A percentile compares a stretch with the other conserved stretches of the same genome.
phyloP scores from a whole-genome alignment of 2,797 vertebrate species.

The Percopsis omiscomaycus region DNA sequence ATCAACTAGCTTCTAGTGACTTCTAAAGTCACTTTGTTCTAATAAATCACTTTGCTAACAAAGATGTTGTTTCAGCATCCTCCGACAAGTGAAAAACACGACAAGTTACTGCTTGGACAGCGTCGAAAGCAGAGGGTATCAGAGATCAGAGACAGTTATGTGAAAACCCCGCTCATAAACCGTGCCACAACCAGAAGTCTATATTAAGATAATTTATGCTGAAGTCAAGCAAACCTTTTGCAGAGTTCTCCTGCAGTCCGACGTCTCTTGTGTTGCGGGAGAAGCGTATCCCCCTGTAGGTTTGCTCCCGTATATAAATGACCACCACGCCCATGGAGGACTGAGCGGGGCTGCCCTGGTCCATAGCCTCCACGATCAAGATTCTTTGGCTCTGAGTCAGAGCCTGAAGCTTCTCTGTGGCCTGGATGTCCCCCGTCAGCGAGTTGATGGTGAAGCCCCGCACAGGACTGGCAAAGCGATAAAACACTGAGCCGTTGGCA shows the following conservation, averaged over 20 bases:
- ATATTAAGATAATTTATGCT: neutral
- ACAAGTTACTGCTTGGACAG: too few relatives aligned
- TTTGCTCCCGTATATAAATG: conserved; percentile 87
- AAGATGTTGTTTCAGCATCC: too few relatives aligned
- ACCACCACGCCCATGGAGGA: conserved; percentile 91
- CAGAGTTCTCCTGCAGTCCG: conserved; percentile 88
- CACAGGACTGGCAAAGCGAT: conserved; percentile 86
- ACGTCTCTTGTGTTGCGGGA: conserved; percentile 83
- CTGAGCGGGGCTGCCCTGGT: conserved; percentile 89
- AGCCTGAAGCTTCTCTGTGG: conserved; percentile 78
- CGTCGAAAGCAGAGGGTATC: too few relatives aligned
- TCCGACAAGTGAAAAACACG: too few relatives aligned
- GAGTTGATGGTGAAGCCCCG: conserved; percentile 90
- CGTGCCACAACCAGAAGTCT: too few relatives aligned
- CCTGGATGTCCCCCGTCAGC: conserved; percentile 90
- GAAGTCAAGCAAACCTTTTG: conserved; percentile 78
- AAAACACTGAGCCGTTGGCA: conserved; percentile 95
- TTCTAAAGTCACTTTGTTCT: too few relatives aligned
- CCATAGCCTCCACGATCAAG: conserved; percentile 91
- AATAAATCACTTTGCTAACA: too few relatives aligned
- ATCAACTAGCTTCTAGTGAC: too few relatives aligned
- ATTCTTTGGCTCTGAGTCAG: conserved; percentile 86
- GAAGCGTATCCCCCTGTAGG: conserved; percentile 86
- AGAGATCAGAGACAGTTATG: too few relatives aligned
- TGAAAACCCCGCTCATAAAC: too few relatives aligned